Conservation (phyloP, 2,113 vertebrate species). For the Petrocephalus zakoni region DNA sequence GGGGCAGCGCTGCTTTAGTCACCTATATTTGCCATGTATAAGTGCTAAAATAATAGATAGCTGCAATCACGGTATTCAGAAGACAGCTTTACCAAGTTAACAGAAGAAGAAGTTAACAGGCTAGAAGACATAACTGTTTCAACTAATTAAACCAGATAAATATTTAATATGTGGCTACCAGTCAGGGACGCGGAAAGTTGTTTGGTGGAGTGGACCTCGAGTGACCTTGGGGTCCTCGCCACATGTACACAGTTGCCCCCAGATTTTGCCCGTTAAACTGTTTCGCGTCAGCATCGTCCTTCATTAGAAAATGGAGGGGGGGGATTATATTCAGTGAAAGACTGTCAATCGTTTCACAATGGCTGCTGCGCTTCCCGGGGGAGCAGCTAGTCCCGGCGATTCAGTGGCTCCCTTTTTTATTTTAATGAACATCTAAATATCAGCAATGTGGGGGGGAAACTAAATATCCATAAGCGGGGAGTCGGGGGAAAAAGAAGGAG, state of each 20-base stretch:
- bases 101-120: background rate
- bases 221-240: background rate
- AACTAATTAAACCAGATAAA: background rate
- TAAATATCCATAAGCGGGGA: conserved; percentile 59
- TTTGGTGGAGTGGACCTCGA: background rate
- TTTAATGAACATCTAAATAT: conserved; percentile 69
- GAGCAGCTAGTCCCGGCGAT: conserved; percentile 40
- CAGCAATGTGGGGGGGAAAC: conserved; percentile 43
- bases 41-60: background rate
- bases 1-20: background rate
- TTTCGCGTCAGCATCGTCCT: conserved; percentile 46
- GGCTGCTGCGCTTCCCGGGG: conserved; percentile 48
- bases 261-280: conserved; percentile 53
- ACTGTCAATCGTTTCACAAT: conserved; percentile 58
- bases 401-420: conserved; percentile 55
- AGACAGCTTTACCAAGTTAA: background rate
- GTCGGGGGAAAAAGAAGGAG: conserved; percentile 42
- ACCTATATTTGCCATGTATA: background rate
- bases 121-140: background rate
- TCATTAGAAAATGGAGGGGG: conserved; percentile 55
- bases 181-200: background rate
- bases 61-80: background rate
- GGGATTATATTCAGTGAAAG: conserved; percentile 46
- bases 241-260: conserved; percentile 24
- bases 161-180: background rate